Conservation (phyloP, 1,140 invertebrate species). For the Meloidogyne exigua region DNA sequence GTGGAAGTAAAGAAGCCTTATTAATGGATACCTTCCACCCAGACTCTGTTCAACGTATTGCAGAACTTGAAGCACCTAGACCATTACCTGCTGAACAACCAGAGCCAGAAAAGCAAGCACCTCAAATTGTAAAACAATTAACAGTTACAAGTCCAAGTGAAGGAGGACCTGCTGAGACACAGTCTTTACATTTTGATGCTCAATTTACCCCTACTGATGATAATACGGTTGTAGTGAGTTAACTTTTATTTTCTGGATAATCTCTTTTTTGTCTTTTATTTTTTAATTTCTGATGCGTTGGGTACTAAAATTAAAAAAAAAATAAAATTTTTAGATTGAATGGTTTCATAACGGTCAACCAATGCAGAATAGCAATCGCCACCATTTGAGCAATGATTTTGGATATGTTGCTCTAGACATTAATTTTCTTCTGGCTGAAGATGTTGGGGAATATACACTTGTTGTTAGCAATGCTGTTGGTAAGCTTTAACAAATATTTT, state of each 20-base stretch:
- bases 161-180: slow-evolving; percentile 54
- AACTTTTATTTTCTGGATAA: neutral
- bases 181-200: slow-evolving; percentile 60
- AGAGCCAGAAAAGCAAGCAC: slow-evolving; percentile 53
- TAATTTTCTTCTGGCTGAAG: slow-evolving; percentile 81
- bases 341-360: slow-evolving; percentile 92
- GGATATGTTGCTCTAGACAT: slow-evolving; percentile 90
- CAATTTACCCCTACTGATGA: slow-evolving; percentile 57
- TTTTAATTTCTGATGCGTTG: neutral
- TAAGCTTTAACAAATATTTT: too few relatives aligned
- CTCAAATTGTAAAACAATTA: slow-evolving; percentile 52
- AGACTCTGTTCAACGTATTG: slow-evolving; percentile 48
- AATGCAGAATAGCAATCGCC: slow-evolving; percentile 74
- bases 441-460: slow-evolving; percentile 88
- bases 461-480: slow-evolving; percentile 74
- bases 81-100: slow-evolving; percentile 48
- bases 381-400: slow-evolving; percentile 72
- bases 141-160: slow-evolving; percentile 27
- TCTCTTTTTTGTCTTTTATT: neutral
- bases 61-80: slow-evolving; percentile 57
- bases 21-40: slow-evolving; percentile 63
- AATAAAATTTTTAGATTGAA: slow-evolving; percentile 71
- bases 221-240: slow-evolving; percentile 33
- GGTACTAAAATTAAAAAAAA: neutral
- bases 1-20: slow-evolving; percentile 46